phyloP scores from a whole-genome alignment of 2,888 invertebrate species.

The Drosophila robusta region DNA sequence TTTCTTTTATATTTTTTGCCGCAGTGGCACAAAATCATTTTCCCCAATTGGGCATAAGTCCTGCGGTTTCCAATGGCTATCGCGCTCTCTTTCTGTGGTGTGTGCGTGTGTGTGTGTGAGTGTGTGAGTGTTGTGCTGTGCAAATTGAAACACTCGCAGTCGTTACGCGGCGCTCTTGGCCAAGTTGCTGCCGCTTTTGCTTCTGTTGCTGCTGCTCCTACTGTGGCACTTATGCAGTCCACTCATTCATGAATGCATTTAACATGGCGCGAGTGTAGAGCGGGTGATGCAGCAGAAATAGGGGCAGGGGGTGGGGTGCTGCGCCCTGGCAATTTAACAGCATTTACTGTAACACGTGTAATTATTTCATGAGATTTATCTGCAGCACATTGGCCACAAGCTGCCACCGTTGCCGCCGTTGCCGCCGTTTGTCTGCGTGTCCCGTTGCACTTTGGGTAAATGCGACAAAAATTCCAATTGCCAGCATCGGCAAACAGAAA shows the following conservation, averaged over 20 bases:
- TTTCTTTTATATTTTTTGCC: conserved; percentile 45
- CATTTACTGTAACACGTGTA: conserved; percentile 84
- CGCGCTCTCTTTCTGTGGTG: neutral
- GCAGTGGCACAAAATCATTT: conserved; percentile 79
- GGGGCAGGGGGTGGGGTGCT: neutral
- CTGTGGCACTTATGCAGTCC: conserved; percentile 67
- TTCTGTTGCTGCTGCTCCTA: conserved; percentile 28
- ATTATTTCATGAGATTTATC: conserved; percentile 85
- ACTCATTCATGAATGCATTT: conserved; percentile 80
- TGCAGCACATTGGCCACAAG: conserved; percentile 78
- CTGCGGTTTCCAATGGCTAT: conserved; percentile 44
- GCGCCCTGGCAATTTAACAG: conserved; percentile 76
- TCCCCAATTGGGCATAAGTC: conserved; percentile 78
- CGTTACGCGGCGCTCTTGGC: conserved; percentile 40
- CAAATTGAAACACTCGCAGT: conserved; percentile 77
- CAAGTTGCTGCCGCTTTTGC: conserved; percentile 48
- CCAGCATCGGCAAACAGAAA: conserved; percentile 63
- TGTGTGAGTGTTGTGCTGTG: conserved; percentile 38
- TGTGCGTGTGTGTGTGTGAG: conserved; percentile 17
- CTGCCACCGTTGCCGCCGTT: conserved; percentile 32
- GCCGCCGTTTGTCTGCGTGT: conserved; percentile 37
- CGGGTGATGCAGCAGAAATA: neutral
- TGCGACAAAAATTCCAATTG: conserved; percentile 85
- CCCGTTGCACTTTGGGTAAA: conserved; percentile 80
- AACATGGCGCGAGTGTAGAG: conserved; percentile 54